A percentile compares a stretch with the other conserved stretches of the same genome.
Conservation (phyloP, 2,888 invertebrate genomes). For the Cephus sareptanus region DNA sequence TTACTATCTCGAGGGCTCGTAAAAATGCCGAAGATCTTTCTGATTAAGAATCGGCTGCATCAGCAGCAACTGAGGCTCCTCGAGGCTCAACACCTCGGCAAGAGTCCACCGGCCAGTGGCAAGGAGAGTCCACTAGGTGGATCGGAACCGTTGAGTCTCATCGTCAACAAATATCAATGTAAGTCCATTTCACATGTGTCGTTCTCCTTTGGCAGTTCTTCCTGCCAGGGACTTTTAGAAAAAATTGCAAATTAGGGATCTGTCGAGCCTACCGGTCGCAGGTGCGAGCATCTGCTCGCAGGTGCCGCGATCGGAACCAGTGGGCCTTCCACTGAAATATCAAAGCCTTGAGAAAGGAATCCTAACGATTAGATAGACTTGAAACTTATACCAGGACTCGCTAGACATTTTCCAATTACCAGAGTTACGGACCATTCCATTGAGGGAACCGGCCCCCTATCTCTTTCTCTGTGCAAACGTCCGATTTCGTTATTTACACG, state of each 20-base stretch:
- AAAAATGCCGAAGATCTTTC: slow-evolving; percentile 91
- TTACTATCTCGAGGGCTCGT: background rate
- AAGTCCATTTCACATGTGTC: slow-evolving; percentile 39
- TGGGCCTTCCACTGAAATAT: background rate
- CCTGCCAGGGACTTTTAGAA: background rate
- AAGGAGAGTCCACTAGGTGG: slow-evolving; percentile 61
- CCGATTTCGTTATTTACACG: background rate
- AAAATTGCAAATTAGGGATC: background rate
- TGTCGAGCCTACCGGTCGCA: background rate
- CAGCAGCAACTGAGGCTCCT: slow-evolving; percentile 89
- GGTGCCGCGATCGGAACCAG: background rate
- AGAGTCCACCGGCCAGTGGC: slow-evolving; percentile 57
- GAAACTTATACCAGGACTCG: background rate
- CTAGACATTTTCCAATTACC: background rate
- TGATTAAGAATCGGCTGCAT: slow-evolving; percentile 90
- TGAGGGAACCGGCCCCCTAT: background rate
- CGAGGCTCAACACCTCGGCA: slow-evolving; percentile 81
- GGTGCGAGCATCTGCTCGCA: slow-evolving; percentile 4
- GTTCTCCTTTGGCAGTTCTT: background rate
- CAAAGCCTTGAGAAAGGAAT: background rate
- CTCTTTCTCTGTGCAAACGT: background rate
- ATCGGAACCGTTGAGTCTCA: slow-evolving; percentile 67
- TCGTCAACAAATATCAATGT: slow-evolving; percentile 67
- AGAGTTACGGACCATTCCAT: background rate
- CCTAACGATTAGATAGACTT: background rate